Conservation (phyloP, 2,888 invertebrate species). For the Brachyopa scutellaris region DNA sequence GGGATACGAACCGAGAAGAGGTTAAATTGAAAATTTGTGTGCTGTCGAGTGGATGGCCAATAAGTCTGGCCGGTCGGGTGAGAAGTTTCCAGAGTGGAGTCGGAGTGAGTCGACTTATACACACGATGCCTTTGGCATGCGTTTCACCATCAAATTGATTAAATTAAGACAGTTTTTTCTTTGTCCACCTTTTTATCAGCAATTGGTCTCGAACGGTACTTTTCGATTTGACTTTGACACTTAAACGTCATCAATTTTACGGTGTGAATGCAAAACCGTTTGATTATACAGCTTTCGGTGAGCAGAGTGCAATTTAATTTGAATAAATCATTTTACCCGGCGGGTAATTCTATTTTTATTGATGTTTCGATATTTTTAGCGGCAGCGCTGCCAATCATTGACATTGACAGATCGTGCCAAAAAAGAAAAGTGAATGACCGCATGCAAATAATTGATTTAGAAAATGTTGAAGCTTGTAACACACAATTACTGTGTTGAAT, state of each 20-base stretch:
- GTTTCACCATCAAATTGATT: constrained; percentile 11
- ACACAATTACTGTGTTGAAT: too few relatives aligned
- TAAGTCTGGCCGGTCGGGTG: background rate
- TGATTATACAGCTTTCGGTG: too few relatives aligned
- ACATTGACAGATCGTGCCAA: constrained; percentile 14
- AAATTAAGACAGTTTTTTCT: constrained; percentile 15
- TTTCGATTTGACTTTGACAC: constrained; percentile 17
- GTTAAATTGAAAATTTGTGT: constrained; percentile 9
- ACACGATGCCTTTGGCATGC: too few relatives aligned
- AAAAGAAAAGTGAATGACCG: background rate
- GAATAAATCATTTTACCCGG: constrained; percentile 13
- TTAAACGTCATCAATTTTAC: constrained; percentile 10
- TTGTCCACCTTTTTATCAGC: too few relatives aligned
- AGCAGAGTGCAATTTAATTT: background rate
- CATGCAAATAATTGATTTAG: background rate
- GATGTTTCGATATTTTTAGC: constrained; percentile 3
- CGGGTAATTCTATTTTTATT: constrained; percentile 11
- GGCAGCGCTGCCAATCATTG: background rate
- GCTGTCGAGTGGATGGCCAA: background rate
- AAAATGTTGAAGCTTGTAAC: too few relatives aligned
- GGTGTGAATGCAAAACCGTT: constrained; percentile 3
- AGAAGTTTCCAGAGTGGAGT: constrained; percentile 21
- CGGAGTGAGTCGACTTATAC: too few relatives aligned
- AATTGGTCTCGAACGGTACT: too few relatives aligned
- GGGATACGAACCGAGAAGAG: constrained; percentile 7